Percentiles rank a stretch among this genome's conserved stretches.
Conservation (phyloP, 1,140 invertebrate species). For the Neodiprion lecontei region DNA sequence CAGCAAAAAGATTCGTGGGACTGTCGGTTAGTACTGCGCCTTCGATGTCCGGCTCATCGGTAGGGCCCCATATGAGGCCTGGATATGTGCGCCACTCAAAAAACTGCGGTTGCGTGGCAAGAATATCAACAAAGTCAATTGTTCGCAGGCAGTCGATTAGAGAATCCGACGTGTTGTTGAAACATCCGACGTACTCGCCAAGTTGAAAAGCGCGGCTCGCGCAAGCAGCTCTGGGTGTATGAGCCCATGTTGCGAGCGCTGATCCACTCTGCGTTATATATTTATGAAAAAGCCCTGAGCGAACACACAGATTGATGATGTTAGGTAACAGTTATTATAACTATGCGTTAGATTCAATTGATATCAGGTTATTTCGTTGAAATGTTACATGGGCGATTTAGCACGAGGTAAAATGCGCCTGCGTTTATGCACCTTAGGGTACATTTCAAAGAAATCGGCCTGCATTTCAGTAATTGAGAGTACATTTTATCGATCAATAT, state of each 20-base stretch:
- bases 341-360: too few relatives aligned
- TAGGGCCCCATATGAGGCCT: slow-evolving; percentile 24
- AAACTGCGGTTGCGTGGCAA: slow-evolving; percentile 9
- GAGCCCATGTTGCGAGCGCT: slow-evolving; percentile 67
- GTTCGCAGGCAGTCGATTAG: slow-evolving; percentile 27
- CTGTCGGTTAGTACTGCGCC: slow-evolving; percentile 29
- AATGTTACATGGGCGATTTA: not conserved
- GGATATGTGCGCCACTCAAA: slow-evolving; percentile 16
- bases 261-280: slow-evolving; percentile 69
- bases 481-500: too few relatives aligned
- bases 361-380: too few relatives aligned
- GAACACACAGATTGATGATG: not conserved
- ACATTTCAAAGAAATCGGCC: too few relatives aligned
- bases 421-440: too few relatives aligned
- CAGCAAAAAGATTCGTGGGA: slow-evolving; percentile 22
- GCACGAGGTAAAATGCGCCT: not conserved
- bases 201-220: slow-evolving; percentile 20
- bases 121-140: not conserved
- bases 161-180: slow-evolving; percentile 20
- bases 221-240: slow-evolving; percentile 12
- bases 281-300: slow-evolving; percentile 63
- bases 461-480: too few relatives aligned
- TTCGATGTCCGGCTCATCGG: slow-evolving; percentile 22
- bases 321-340: too few relatives aligned
- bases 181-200: slow-evolving; percentile 22